Conservation (phyloP, 2,888 invertebrate species). For the Calliphora vomitoria region DNA sequence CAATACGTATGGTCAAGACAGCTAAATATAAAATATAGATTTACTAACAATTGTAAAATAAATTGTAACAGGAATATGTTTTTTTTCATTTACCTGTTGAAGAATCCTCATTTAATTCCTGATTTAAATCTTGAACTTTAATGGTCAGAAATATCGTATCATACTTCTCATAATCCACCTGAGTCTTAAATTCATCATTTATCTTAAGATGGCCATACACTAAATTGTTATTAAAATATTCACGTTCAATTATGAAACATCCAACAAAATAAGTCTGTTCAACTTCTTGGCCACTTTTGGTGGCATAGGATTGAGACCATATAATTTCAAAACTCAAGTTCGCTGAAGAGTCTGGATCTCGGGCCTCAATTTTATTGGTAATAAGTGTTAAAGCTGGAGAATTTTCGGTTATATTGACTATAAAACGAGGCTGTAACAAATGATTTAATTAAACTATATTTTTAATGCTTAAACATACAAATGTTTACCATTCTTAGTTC, state of each 20-base stretch:
- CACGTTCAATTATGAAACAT: constrained; percentile 79
- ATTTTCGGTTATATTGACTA: constrained; percentile 86
- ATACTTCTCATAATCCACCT: constrained; percentile 87
- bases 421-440: constrained; percentile 74
- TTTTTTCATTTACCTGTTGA: constrained; percentile 86
- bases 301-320: constrained; percentile 87
- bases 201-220: constrained; percentile 76
- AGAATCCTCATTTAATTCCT: constrained; percentile 84
- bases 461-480: not conserved
- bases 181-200: constrained; percentile 73
- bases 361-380: constrained; percentile 85
- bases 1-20: constrained; percentile 86
- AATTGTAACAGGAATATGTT: too few relatives aligned
- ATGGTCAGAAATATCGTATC: constrained; percentile 87
- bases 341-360: constrained; percentile 87
- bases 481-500: constrained; percentile 86
- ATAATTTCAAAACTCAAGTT: constrained; percentile 86
- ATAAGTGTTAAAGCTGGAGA: constrained; percentile 84
- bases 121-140: constrained; percentile 85
- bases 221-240: constrained; percentile 67
- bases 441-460: not conserved
- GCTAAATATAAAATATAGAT: constrained; percentile 82
- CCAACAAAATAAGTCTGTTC: constrained; percentile 63
- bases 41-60: too few relatives aligned
- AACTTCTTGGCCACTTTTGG: constrained; percentile 85